Percentiles rank a stretch among this genome's conserved stretches.
Evolutionary conservation across 2,113 vertebrate genomes (phyloP).

Genomic region (Syngnathus scovelli): DNA sequence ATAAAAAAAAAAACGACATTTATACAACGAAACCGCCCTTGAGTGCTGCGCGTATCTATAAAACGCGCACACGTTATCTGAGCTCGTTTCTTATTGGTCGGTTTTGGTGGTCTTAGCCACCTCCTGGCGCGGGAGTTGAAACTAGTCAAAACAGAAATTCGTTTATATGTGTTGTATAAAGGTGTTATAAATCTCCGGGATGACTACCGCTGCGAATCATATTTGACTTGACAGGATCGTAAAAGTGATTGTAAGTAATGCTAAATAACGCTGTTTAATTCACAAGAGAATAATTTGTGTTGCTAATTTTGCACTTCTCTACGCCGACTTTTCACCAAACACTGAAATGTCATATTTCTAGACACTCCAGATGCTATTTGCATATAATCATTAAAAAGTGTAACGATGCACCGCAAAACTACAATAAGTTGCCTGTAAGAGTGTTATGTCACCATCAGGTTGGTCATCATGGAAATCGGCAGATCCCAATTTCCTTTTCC

Average conservation of each 20-base stretch:
- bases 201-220: not conserved
- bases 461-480: conserved; percentile 42
- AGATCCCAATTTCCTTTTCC: conserved; percentile 79
- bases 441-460: not conserved
- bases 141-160: not conserved
- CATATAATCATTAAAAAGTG: not conserved
- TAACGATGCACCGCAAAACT: no score
- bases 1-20: not conserved
- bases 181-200: not conserved
- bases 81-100: conserved; percentile 46
- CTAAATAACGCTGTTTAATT: not conserved
- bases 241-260: not conserved
- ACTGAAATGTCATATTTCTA: not conserved
- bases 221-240: not conserved
- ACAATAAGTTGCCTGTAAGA: not conserved
- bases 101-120: not conserved
- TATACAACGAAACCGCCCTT: conserved; percentile 8
- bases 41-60: fast-evolving
- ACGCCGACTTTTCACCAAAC: no score
- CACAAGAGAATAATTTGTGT: not conserved
- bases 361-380: not conserved
- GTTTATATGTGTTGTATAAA: not conserved
- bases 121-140: conserved; percentile 49
- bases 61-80: conserved; percentile 18
- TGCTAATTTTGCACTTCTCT: no score